Base-by-base conservation (phyloP, 2,888 invertebrate genomes). In the Pharmacophagus antenor region DNA sequence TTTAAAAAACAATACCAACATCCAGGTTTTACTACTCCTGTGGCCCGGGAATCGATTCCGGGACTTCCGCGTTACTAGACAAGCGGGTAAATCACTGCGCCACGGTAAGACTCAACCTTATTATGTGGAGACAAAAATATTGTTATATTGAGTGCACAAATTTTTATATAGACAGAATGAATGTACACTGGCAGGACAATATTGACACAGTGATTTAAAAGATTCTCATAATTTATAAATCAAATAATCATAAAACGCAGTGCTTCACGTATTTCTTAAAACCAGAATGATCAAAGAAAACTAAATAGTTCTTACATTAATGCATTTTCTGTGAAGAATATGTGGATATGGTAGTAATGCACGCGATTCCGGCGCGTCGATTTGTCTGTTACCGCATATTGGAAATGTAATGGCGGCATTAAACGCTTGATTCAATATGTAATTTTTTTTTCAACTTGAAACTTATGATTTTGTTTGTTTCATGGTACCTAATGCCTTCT, bases 261-360 rank as follows among this genome's bases (percentile, higher is more conserved):
- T n/a, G 4, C 15, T 37, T 4, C 15, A n/a, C n/a, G 5, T 37
- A 37, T 5, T n/a, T 5, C n/a, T n/a, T 3, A n/a, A n/a, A 44
- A 44, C 1, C 2, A 20, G 20, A 27, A 12, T n/a, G 52, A 10
- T 21, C n/a, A 48, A 48, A 48, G 48, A n/a, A 47, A 52, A 53
- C 47, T 42, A 62, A 64, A 64, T 62, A 62, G 62, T 62, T 64
- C 61, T 58, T 46, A 46, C 52, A 56, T 61, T 52, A 42, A 58
- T 54, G 61, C 58, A 62, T 58, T 56, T 46, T 52, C 53, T 52
- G 57, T 53, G 53, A 21, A 31, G 56, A 53, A 50, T 44, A 46
- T 52, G 58, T 53, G 42, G 52, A 53, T 48, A 64, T 50, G 50
- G 49, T 31, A 46, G 56, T 31, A 31, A 44, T 52, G 46, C 64